Evolutionary conservation across 1,140 invertebrate genomes (phyloP), one percentile per base, ranked within the genome.

Genomic region (Dufourea novaeangliae): DNA sequence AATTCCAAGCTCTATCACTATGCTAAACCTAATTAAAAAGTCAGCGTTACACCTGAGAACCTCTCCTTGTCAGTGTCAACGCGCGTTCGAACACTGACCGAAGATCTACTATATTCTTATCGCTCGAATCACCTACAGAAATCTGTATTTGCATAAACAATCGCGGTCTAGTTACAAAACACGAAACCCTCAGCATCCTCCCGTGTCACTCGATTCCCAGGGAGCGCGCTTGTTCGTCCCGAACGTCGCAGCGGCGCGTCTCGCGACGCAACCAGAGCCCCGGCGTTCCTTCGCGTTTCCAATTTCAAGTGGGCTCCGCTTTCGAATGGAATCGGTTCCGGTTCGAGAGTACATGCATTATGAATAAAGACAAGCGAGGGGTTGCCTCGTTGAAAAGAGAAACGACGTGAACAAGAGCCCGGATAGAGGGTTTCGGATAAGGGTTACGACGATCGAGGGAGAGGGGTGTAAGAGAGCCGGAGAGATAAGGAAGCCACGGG

Each of bases 401-500:
- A 34, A 67, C 50, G 37, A 29, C 11, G 46, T 27, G 20, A 17
- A 27, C 29, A 25, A 37, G 1, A 14, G 17, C 2, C 14, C 34
- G 27, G 56, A 37, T 63, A 12, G n/a, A 67, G 39, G 10, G 59
- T 12, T 25, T 37, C 32, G 22, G 12, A 22, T 17, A 22, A 4
- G 41, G 17, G n/a, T n/a, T 14, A 27, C 7, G 14, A 46, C n/a
- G 50, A 1, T 10, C 39, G 14, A 46, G 12, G 41, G 37, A 22
- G n/a, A 52, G 5, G 22, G 14, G 20, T 1, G 29, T 11, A 27
- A 8, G 6, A 27, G 44, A 41, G 12, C 12, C 7, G 1, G 27
- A 7, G 52, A 80, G 67, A 85, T 84, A 77, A 84, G 77, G 64
- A 72, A 72, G 62, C 57, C 17, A 11, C 17, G 59, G 6, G 29